Evolutionary conservation across 2,888 invertebrate genomes (phyloP).

Genomic region (Cynaeus angustus): DNA sequence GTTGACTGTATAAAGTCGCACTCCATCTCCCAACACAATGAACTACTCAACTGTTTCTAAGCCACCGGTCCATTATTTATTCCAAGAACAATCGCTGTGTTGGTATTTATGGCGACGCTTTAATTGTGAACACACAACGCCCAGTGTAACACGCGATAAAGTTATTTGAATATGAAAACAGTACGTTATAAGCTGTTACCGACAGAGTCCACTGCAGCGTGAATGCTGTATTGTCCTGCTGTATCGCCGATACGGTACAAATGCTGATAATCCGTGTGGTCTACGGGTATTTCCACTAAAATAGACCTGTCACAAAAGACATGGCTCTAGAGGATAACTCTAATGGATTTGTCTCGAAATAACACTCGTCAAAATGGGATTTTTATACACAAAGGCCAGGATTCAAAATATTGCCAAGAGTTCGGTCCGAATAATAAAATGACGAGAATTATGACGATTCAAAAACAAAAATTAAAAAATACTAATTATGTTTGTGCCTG

Average conservation of each 20-base stretch:
- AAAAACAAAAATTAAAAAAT: too few relatives aligned
- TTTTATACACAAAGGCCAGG: neutral
- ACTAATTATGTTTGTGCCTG: too few relatives aligned
- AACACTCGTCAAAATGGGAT: neutral
- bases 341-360: neutral
- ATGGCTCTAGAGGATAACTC: slow-evolving; percentile 3
- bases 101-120: slow-evolving; percentile 50
- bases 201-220: slow-evolving; percentile 45
- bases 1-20: slow-evolving; percentile 46
- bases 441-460: too few relatives aligned
- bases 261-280: slow-evolving; percentile 23
- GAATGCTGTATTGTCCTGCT: slow-evolving; percentile 37
- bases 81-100: slow-evolving; percentile 50
- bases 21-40: slow-evolving; percentile 52
- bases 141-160: slow-evolving; percentile 49
- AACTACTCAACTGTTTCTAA: slow-evolving; percentile 54
- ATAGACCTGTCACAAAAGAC: slow-evolving; percentile 19
- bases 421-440: too few relatives aligned
- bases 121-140: slow-evolving; percentile 49
- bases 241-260: slow-evolving; percentile 29
- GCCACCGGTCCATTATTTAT: slow-evolving; percentile 53
- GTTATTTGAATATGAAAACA: slow-evolving; percentile 53
- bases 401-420: too few relatives aligned
- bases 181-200: slow-evolving; percentile 45
- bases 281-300: neutral